Evolutionary conservation across 2,113 vertebrate species (phyloP).

Genomic region (Sapayoa aenigma): DNA sequence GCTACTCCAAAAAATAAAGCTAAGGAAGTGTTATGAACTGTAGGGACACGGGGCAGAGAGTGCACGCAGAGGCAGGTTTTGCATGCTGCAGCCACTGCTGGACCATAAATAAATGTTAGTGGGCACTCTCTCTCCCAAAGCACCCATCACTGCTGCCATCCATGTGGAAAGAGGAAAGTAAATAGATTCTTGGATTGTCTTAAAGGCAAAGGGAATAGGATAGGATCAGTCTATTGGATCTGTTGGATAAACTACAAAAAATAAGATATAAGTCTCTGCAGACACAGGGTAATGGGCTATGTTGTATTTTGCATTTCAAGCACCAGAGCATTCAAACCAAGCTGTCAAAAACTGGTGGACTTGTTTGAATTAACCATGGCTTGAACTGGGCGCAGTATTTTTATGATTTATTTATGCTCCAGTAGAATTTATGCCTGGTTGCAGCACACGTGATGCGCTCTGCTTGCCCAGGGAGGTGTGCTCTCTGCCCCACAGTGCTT

Average conservation of each 20-base stretch:
- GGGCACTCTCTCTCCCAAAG: constrained; percentile 51
- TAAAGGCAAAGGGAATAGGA: constrained; percentile 40
- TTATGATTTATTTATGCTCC: neutral
- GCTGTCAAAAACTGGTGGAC: constrained; percentile 25
- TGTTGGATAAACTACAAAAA: constrained; percentile 46
- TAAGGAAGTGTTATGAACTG: neutral
- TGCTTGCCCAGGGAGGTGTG: neutral
- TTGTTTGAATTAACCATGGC: constrained; percentile 9
- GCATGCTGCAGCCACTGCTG: neutral
- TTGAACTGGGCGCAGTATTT: neutral
- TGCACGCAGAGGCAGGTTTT: neutral
- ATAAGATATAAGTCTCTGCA: constrained; percentile 14
- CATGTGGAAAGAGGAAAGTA: constrained; percentile 52
- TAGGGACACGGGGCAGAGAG: neutral
- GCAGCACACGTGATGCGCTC: accelerated
- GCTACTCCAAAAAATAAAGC: neutral
- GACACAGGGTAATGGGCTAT: neutral
- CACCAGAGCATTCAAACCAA: constrained; percentile 6
- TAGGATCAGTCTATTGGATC: constrained; percentile 37
- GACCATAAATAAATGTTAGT: constrained; percentile 53
- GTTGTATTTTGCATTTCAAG: constrained; percentile 53
- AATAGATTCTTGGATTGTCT: constrained; percentile 56
- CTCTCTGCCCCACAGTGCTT: neutral
- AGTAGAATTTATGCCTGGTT: neutral
- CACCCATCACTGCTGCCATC: constrained; percentile 44